Percentiles rank a stretch among this genome's conserved stretches.
Evolutionary conservation across 53 echinoderm and acorn worm species (phyloP).

Genomic region (Mesocentrotus franciscanus): DNA sequence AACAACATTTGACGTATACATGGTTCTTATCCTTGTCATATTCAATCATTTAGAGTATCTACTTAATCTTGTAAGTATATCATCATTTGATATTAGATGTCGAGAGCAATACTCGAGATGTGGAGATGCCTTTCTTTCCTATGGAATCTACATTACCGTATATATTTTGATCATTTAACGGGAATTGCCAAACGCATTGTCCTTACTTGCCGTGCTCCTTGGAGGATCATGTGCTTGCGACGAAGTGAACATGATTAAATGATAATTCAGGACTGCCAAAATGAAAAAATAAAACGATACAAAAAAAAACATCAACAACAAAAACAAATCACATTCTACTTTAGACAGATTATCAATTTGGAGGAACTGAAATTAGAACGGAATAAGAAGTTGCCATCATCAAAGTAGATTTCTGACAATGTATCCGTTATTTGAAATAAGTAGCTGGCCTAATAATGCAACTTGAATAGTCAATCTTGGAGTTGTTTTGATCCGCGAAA

Average conservation of each 20-base stretch:
- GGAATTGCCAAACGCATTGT: not conserved
- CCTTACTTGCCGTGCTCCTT: not conserved
- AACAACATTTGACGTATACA: not conserved
- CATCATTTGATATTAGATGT: not conserved
- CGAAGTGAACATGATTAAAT: not conserved
- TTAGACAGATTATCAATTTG: not conserved
- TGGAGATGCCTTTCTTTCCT: not conserved
- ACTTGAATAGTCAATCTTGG: not conserved
- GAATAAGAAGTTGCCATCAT: not conserved
- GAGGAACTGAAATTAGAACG: not conserved
- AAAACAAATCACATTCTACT: not conserved
- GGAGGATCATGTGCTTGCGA: not conserved
- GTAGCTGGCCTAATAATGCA: not conserved
- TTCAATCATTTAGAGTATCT: not conserved
- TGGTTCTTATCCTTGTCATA: not conserved
- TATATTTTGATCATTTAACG: not conserved
- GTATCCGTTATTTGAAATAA: not conserved
- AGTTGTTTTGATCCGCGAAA: not conserved
- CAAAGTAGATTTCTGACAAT: not conserved
- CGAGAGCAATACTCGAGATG: not conserved
- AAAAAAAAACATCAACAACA: no score
- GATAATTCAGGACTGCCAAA: not conserved
- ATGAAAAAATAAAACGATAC: no score
- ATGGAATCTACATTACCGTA: not conserved
- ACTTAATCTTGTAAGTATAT: slow-evolving; percentile 11